Conservation (phyloP, 2,113 vertebrate species). For the Psettodes erumei region DNA sequence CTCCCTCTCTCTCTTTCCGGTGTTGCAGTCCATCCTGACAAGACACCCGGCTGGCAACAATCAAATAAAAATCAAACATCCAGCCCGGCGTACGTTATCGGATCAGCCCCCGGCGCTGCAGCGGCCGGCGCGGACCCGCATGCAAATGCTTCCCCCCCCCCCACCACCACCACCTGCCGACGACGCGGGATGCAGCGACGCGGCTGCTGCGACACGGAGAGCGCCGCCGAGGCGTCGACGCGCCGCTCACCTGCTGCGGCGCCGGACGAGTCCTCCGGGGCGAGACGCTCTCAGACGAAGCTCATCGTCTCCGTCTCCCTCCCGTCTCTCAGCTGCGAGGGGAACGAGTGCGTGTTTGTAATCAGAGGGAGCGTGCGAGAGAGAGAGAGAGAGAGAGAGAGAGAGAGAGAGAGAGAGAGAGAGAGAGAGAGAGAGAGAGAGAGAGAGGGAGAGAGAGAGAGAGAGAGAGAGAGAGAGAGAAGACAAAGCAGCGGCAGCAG, state of each 20-base stretch:
- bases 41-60: conserved; percentile 6
- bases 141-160: no score
- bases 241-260: conserved; percentile 77
- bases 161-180: no score
- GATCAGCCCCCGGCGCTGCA: background rate
- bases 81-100: no score
- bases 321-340: conserved; percentile 29
- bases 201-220: conserved; percentile 55
- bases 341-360: conserved; percentile 31
- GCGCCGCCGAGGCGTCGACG: conserved; percentile 49
- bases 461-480: conserved; percentile 9
- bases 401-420: conserved; percentile 7
- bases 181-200: conserved; percentile 12
- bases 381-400: background rate
- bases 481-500: background rate
- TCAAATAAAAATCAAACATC: no score
- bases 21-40: conserved; percentile 27
- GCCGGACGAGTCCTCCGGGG: conserved; percentile 40
- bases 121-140: no score
- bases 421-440: conserved; percentile 7
- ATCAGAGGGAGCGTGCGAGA: conserved; percentile 15
- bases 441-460: conserved; percentile 1
- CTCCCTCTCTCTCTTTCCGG: background rate
- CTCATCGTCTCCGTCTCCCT: conserved; percentile 45
- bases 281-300: conserved; percentile 64